phyloP scores from a whole-genome alignment of 1,140 invertebrate genomes.

The Anoplolepis gracilipes region DNA sequence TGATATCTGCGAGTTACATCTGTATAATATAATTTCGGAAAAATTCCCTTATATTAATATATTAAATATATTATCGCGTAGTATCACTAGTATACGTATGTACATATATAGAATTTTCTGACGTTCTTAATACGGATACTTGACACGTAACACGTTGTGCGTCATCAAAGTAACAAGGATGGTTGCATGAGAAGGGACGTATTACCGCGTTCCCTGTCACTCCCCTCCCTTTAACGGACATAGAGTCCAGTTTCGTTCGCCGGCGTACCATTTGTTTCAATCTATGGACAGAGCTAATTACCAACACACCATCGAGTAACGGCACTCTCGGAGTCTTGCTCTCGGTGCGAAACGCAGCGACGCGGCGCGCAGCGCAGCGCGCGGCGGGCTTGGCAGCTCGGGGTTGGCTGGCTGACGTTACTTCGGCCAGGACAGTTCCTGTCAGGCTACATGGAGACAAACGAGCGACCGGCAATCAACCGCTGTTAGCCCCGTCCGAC shows the following conservation, averaged over 20 bases:
- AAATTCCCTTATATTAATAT: neutral
- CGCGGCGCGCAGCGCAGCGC: no score
- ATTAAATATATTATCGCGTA: neutral
- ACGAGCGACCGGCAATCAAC: conserved; percentile 85
- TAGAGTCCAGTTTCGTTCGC: conserved; percentile 58
- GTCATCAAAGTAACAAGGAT: conserved; percentile 32
- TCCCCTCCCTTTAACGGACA: conserved; percentile 26
- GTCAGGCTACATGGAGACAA: conserved; percentile 86
- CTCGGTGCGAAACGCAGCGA: conserved; percentile 33
- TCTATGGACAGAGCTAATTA: conserved; percentile 83
- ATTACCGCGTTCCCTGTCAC: conserved; percentile 70
- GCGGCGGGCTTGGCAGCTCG: conserved; percentile 34
- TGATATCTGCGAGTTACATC: neutral
- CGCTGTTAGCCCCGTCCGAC: conserved; percentile 85
- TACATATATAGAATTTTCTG: no score
- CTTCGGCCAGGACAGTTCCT: conserved; percentile 81
- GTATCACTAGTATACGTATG: no score
- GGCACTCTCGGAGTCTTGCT: conserved; percentile 55
- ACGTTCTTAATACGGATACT: no score
- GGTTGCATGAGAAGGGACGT: conserved; percentile 77
- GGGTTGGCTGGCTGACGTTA: conserved; percentile 78
- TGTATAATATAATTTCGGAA: neutral
- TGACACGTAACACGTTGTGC: neutral
- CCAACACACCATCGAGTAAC: conserved; percentile 76
- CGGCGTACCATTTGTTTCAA: conserved; percentile 82